Conservation (phyloP, 92 coral and sea anemone genomes). For the Porites evermanni region DNA sequence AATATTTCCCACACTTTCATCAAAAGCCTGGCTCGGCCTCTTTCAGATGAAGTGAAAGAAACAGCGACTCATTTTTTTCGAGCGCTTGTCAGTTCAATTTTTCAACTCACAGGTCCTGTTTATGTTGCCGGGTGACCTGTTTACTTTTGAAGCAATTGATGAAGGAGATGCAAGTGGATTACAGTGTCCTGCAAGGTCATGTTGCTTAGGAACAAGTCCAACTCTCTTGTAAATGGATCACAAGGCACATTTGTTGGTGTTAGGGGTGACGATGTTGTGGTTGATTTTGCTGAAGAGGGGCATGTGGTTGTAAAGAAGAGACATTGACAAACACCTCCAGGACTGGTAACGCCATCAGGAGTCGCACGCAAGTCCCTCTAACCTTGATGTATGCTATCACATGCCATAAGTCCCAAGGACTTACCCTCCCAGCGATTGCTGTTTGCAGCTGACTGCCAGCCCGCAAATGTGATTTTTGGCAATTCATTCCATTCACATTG, state of each 20-base stretch:
- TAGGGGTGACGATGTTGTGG: constrained; percentile 14
- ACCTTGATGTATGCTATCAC: constrained; percentile 54
- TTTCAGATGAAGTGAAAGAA: constrained; percentile 32
- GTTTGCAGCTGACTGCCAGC: constrained; percentile 15
- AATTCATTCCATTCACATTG: background rate
- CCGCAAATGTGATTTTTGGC: background rate
- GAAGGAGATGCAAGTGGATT: constrained; percentile 39
- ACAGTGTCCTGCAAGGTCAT: constrained; percentile 52
- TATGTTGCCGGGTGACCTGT: constrained; percentile 53
- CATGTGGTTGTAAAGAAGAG: constrained; percentile 27
- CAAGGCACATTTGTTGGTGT: constrained; percentile 36
- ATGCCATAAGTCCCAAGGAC: constrained; percentile 59
- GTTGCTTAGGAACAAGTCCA: constrained; percentile 36
- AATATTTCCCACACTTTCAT: constrained; percentile 24
- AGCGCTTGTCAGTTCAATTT: constrained; percentile 61
- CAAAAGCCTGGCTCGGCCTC: constrained; percentile 43
- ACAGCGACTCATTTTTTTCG: constrained; percentile 60
- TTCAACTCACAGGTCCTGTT: constrained; percentile 48
- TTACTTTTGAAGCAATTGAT: constrained; percentile 64
- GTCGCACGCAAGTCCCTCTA: constrained; percentile 53
- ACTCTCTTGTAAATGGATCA: constrained; percentile 27
- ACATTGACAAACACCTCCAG: constrained; percentile 44
- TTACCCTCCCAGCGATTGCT: constrained; percentile 31
- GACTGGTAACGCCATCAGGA: constrained; percentile 32
- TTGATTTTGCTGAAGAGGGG: constrained; percentile 11